These are phyloP conservation scores for Microcaecilia unicolor DNA, from an alignment of 2,797 vertebrate species.

Conservation along the genomic window DNA sequence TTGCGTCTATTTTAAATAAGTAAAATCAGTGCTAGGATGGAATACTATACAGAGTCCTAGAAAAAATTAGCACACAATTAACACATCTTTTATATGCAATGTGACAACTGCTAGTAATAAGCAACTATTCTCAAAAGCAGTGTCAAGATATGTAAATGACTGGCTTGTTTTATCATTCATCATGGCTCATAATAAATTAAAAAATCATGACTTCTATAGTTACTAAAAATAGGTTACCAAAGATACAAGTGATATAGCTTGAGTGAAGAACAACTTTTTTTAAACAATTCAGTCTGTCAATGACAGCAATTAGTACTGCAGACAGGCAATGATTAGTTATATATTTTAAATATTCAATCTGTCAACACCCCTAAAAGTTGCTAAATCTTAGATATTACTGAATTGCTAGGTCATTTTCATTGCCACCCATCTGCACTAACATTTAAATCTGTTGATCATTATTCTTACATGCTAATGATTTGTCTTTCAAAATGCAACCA, in stretches of 20 bases:
- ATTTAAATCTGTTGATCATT: constrained; percentile 39
- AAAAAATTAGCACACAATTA: constrained; percentile 70
- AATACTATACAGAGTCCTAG: constrained; percentile 54
- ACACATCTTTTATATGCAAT: constrained; percentile 63
- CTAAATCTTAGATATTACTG: constrained; percentile 48
- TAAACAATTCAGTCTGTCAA: constrained; percentile 57
- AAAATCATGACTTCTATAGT: constrained; percentile 66
- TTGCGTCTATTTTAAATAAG: constrained; percentile 52
- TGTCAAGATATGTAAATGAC: constrained; percentile 69
- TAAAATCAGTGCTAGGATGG: constrained; percentile 63
- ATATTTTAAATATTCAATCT: constrained; percentile 65
- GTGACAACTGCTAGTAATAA: constrained; percentile 60
- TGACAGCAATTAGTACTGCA: constrained; percentile 67
- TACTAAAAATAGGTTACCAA: constrained; percentile 63
- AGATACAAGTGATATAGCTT: constrained; percentile 56
- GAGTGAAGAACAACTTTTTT: constrained; percentile 58
- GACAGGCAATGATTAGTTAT: constrained; percentile 59
- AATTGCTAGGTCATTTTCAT: constrained; percentile 48
- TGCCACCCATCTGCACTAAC: constrained; percentile 38
- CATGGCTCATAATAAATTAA: constrained; percentile 62
- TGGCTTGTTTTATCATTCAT: constrained; percentile 71
- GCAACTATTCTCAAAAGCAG: constrained; percentile 60
- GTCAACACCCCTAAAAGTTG: constrained; percentile 41
- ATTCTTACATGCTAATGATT: constrained; percentile 40
- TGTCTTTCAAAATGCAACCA: no score